A percentile compares a stretch with the other conserved stretches of the same genome.
These are phyloP conservation scores for Dolichotis patagonum DNA, from an alignment of 2,113 vertebrate species.

Conservation along the genomic window DNA sequence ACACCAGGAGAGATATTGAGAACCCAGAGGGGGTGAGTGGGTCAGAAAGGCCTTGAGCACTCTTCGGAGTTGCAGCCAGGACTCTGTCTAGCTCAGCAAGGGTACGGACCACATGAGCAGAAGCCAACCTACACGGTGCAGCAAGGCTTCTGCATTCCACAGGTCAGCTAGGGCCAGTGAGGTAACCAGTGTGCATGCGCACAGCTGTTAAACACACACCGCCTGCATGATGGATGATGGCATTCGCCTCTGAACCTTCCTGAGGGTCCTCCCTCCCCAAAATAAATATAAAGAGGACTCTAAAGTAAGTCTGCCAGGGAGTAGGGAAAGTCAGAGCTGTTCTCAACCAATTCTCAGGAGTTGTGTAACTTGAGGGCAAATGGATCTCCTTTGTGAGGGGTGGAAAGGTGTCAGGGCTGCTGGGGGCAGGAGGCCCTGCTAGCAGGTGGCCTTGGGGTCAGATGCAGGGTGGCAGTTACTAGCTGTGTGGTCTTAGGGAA, in stretches of 20 bases:
- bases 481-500: not conserved
- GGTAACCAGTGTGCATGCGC: constrained; percentile 55
- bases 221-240: constrained; percentile 38
- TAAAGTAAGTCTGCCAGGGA: constrained; percentile 55
- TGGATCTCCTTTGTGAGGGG: not conserved
- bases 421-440: not conserved
- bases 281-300: constrained; percentile 50
- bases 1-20: not conserved
- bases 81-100: not conserved
- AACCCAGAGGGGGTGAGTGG: not conserved
- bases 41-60: not conserved
- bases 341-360: constrained; percentile 13
- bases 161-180: constrained; percentile 59
- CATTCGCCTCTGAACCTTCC: constrained; percentile 29
- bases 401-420: not conserved
- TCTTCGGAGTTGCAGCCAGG: not conserved
- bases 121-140: not conserved
- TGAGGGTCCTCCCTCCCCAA: not conserved
- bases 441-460: not conserved
- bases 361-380: not conserved
- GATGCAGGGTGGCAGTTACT: not conserved
- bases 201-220: constrained; percentile 60
- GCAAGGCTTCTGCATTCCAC: not conserved
- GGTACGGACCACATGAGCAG: not conserved
- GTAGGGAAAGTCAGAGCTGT: constrained; percentile 16